Evolutionary conservation across 2,888 invertebrate species (phyloP).

Genomic region (Eilema depressum): DNA sequence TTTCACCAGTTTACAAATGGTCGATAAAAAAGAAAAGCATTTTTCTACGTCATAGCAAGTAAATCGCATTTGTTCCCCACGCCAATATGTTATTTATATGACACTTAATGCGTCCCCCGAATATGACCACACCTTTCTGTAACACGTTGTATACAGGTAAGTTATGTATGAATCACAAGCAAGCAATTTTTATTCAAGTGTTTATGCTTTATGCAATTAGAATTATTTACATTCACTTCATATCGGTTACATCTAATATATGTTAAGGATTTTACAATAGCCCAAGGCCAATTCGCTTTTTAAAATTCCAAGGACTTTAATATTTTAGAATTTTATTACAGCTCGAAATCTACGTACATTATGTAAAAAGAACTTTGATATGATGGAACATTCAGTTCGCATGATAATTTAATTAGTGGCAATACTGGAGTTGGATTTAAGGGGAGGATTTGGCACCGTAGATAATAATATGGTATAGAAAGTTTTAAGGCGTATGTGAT

Average conservation of each 20-base stretch:
- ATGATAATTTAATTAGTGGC: background rate
- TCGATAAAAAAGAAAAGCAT: no score
- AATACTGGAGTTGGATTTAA: background rate
- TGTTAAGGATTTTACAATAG: slow-evolving; percentile 12
- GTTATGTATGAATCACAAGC: background rate
- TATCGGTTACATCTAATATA: slow-evolving; percentile 16
- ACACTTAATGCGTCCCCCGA: no score
- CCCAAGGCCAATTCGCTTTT: slow-evolving; percentile 4
- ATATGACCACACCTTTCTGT: no score
- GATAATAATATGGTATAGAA: background rate
- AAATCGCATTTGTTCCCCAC: no score
- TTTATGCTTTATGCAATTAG: slow-evolving; percentile 6
- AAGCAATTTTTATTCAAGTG: background rate
- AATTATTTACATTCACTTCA: slow-evolving; percentile 21
- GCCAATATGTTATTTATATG: no score
- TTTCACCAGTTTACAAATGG: no score
- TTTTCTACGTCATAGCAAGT: no score
- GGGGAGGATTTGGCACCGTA: background rate
- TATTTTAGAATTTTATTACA: background rate
- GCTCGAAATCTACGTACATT: background rate
- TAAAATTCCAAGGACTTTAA: background rate
- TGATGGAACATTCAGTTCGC: background rate
- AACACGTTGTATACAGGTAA: no score
- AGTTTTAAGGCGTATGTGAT: slow-evolving; percentile 6
- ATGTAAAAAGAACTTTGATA: background rate